Percentiles rank a stretch among this genome's conserved stretches.
Evolutionary conservation across 2,113 vertebrate genomes (phyloP).

Genomic region (Coptodon rendalli): DNA sequence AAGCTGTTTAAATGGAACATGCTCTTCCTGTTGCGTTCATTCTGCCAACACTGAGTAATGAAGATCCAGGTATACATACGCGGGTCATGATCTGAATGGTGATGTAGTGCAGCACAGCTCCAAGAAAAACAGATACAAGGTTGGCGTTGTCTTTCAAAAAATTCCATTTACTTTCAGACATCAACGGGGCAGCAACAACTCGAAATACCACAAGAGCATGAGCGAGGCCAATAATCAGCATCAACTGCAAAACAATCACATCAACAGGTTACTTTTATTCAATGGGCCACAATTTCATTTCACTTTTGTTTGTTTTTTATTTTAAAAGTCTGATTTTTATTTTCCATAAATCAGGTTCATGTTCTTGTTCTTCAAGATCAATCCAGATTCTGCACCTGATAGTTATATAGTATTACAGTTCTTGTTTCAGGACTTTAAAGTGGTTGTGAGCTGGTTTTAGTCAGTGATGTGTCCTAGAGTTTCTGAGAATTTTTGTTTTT

Average conservation of each 20-base stretch:
- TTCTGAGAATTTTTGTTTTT: not conserved
- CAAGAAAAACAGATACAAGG: constrained; percentile 69
- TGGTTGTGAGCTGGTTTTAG: not conserved
- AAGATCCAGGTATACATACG: constrained; percentile 24
- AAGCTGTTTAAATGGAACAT: not conserved
- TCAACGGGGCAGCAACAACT: constrained; percentile 64
- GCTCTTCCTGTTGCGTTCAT: not conserved
- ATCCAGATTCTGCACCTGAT: not conserved
- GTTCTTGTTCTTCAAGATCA: not conserved
- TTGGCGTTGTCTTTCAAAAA: constrained; percentile 71
- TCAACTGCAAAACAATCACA: constrained; percentile 68
- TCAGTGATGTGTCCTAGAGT: not conserved
- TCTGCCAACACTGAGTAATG: not conserved
- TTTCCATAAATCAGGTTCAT: not conserved
- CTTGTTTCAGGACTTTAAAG: not conserved
- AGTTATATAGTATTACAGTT: accelerated
- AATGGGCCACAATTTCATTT: accelerated
- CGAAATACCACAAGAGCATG: constrained; percentile 83
- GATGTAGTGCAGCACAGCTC: constrained; percentile 85
- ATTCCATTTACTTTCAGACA: constrained; percentile 41
- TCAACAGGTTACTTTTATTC: not conserved
- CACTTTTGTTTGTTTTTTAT: not conserved
- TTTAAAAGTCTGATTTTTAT: not conserved
- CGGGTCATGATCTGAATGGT: constrained; percentile 85
- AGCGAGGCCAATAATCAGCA: constrained; percentile 80